Conservation (phyloP, 2,888 invertebrate species). For the Chrysomela aeneicollis region DNA sequence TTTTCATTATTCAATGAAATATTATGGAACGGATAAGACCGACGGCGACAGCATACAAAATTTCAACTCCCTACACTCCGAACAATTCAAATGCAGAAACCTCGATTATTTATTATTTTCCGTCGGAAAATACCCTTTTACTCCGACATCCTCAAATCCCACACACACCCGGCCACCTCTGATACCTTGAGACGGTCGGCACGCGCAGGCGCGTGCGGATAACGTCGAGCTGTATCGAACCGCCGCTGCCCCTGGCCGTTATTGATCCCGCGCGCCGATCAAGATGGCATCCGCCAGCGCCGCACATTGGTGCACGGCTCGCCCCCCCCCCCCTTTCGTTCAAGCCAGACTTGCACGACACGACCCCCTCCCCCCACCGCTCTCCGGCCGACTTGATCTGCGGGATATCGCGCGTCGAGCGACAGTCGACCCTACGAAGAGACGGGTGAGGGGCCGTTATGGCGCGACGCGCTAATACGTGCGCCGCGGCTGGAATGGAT, state of each 20-base stretch:
- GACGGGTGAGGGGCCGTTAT: constrained; percentile 28
- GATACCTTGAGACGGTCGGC: not conserved
- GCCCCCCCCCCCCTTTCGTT: constrained; percentile 52
- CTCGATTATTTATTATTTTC: no score
- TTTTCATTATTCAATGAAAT: no score
- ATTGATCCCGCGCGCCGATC: constrained; percentile 56
- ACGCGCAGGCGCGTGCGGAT: constrained; percentile 27
- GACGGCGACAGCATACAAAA: no score
- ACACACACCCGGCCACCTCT: constrained; percentile 9
- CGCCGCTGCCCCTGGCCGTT: constrained; percentile 53
- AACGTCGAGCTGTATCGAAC: constrained; percentile 55
- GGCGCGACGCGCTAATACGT: constrained; percentile 50
- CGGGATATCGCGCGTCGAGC: constrained; percentile 41
- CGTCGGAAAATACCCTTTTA: not conserved
- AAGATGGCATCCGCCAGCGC: constrained; percentile 58
- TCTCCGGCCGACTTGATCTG: constrained; percentile 52
- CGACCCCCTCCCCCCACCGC: constrained; percentile 39
- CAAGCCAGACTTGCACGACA: constrained; percentile 52
- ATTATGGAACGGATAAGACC: no score
- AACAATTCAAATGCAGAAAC: no score
- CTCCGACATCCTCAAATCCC: constrained; percentile 21
- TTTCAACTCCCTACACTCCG: no score
- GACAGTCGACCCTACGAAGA: constrained; percentile 36
- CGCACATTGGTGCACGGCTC: constrained; percentile 56
- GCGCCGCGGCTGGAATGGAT: constrained; percentile 59